phyloP scores from a whole-genome alignment of 2,797 vertebrate species.

The Remorina albescens region DNA sequence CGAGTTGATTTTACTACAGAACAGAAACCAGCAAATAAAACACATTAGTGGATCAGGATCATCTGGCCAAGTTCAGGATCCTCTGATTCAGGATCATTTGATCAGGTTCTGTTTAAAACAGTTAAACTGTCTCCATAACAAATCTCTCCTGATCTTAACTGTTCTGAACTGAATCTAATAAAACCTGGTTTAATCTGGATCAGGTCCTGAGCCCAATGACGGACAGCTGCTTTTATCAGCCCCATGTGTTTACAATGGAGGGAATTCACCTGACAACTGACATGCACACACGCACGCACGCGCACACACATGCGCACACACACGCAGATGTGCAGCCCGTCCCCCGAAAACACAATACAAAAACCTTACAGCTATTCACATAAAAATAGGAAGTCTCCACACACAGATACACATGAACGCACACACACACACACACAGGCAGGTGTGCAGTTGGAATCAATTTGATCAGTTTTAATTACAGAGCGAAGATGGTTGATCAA shows the following conservation, averaged over 20 bases:
- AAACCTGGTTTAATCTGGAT: background rate
- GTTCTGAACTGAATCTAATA: too few relatives aligned
- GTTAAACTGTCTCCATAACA: too few relatives aligned
- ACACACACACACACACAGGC: conserved; percentile 37
- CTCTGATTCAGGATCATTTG: too few relatives aligned
- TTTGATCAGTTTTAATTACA: conserved; percentile 54
- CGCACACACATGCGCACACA: conserved; percentile 27
- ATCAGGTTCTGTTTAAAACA: too few relatives aligned
- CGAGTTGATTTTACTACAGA: too few relatives aligned
- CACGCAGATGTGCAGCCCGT: conserved; percentile 56
- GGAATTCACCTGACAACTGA: conserved; percentile 57
- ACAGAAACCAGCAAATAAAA: too few relatives aligned
- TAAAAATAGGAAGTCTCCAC: conserved; percentile 65
- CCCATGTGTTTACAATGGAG: conserved; percentile 50
- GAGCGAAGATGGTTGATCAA: conserved; percentile 32
- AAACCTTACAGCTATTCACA: conserved; percentile 83
- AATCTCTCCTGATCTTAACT: too few relatives aligned
- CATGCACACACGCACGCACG: conserved; percentile 37
- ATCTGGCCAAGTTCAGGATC: too few relatives aligned
- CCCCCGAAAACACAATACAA: conserved; percentile 69
- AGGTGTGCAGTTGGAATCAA: conserved; percentile 55
- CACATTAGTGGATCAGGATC: too few relatives aligned
- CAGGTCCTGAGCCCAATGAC: conserved; percentile 16
- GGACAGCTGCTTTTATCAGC: conserved; percentile 42
- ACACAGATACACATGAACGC: conserved; percentile 58